Base-by-base conservation (phyloP, 30 jellyfish, hydroid and myxozoan species). In the Mastigias papua region DNA sequence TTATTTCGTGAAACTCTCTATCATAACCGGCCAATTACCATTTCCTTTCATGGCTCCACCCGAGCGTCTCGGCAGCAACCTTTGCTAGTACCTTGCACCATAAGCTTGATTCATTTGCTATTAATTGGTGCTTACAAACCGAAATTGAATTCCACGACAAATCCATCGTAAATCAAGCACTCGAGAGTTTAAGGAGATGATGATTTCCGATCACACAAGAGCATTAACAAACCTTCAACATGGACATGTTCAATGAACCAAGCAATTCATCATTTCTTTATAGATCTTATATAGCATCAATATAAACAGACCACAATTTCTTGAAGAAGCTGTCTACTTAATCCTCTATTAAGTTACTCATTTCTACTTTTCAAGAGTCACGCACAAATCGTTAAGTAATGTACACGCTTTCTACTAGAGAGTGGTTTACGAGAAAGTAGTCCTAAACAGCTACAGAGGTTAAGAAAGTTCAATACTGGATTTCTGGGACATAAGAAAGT, bases 51-150 rank as follows among this genome's bases (percentile, higher is more conserved):
- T 63, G 74, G 35, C 74, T 63, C 74, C 74, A 25, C 2, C 23
- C 23, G 19, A 17, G 1, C 5, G 74, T 63, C 74, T 27, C 19
- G 42, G 74, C 5, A 27, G 8, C 21, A 27, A 17, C 74, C 74
- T 63, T 19, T n/a, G 13, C 19, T 63, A n/a, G 74, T 25, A 63
- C 23, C 19, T 63, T 27, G 8, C 23, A 25, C 26, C 23, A 33
- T 69, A 20, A 29, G 16, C 4, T 57, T 78, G 88, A 78, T 78
- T 78, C 88, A 79, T 79, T 23, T 58, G 90, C 90, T 64, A 32
- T 8, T 79, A 62, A 61, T 51, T 48, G 64, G 51, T 49, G 83
- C 48, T 34, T 63, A 26, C 21, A 79, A 62, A 79, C 90, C 80
- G 48, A 79, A 35, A 61, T 13, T 61, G 71, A 1, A 61, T 79